Base-by-base conservation (phyloP, 2,888 invertebrate genomes). In the Prenolepis imparis region DNA sequence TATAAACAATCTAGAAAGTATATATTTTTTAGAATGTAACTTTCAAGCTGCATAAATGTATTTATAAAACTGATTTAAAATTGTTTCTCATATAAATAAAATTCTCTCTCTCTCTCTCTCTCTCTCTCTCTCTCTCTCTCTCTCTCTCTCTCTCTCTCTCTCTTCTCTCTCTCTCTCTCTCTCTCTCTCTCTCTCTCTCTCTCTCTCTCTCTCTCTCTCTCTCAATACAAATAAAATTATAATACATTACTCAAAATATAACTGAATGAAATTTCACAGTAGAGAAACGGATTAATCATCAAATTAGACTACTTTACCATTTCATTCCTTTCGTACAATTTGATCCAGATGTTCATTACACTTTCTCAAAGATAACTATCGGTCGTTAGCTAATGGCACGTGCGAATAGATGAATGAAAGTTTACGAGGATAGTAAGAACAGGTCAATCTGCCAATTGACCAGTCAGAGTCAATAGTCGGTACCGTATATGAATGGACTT, bases 371-470 rank as follows among this genome's bases (percentile, higher is more conserved):
- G 70, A 70, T 9, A 32, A 68, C 32, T 57, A 68, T 57, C 70
- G 57, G 28, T 28, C 15, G 70, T 67, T 85, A 83, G 74, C 66
- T 85, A 82, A 84, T 84, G 80, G 86, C 90, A 90, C 90, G 90
- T 90, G 90, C 90, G 90, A 89, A 90, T 88, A 84, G 84, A 91
- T 93, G 92, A 93, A 93, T 92, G 93, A 92, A 92, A 92, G 92
- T 92, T 91, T 91, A 92, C 91, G 91, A 91, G 91, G 89, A 92
- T 91, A 92, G 92, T 91, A 93, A 93, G 91, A 92, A 90, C 92
- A 88, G 93, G 93, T 93, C 92, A 93, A 92, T 91, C 91, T 89
- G 87, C 87, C 92, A 93, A 93, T 93, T 93, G 92, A 92, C 92
- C 93, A 91, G 90, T 87, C 86, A 48, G 12, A 59, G 52, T 18